Base-by-base conservation (phyloP, 2,888 invertebrate genomes). In the Trissolcus japonicus region DNA sequence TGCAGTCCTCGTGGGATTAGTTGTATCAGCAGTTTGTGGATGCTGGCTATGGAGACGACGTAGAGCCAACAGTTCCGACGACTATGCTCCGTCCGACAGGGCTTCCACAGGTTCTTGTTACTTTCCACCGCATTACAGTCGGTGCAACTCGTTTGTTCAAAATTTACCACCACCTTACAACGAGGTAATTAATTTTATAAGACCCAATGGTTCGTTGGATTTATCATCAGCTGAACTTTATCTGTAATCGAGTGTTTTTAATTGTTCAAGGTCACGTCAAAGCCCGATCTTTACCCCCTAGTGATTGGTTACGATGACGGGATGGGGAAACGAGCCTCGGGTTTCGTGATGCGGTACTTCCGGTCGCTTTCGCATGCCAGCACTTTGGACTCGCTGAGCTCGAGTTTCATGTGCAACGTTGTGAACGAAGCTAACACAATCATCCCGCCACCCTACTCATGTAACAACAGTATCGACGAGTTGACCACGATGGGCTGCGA, bases 271-370 rank as follows among this genome's bases (percentile, higher is more conserved):
- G 95, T 95, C 80, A 94, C 95, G 71, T 94, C 95, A 13, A 96
- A 96, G 83, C 96, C 96, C 9, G 95, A 96, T 86, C 90, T 96
- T 9, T 96, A 96, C 86, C 96, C 96, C 1, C 90, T 96, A 71
- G 96, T 96, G 59, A 95, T 95, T 83, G 95, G 94, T 59, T 95
- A 93, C 87, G 92, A 94, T 81, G 89, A 89, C 69, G 93, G 93
- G 72, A 90, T 90, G 84, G 94, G 93, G 76, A 94, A 93, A 85
- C 91, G 90, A 68, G 93, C 94, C 77, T 93, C 95, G 51, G 94
- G 94, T 83, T 95, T 95, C 60, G 95, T 96, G 92, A 95, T 95
- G 82, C 95, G 95, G 85, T 96, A 94, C 89, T 94, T 94, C 90
- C 92, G 94, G 75, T 94, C 95, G 77, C 86, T 96, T 82, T 95